These are phyloP conservation scores for Stenopsyche tienmushanensis DNA, from an alignment of 1,140 invertebrate genomes.

Conservation along the genomic window DNA sequence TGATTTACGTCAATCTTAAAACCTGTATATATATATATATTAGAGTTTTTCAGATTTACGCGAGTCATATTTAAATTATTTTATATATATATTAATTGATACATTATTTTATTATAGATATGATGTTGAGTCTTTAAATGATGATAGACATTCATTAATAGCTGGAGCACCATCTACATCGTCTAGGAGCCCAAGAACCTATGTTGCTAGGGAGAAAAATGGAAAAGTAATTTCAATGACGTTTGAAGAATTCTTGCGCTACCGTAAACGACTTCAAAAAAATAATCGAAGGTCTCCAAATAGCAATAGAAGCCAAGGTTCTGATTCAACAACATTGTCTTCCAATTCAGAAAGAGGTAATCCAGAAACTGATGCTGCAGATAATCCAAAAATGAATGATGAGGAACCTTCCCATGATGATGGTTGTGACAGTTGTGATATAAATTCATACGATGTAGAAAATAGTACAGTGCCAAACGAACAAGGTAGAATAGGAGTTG, in stretches of 20 bases:
- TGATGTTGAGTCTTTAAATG: background rate
- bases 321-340: constrained; percentile 6
- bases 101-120: background rate
- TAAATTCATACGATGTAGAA: too few relatives aligned
- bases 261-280: background rate
- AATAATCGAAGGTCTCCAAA: background rate
- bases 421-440: too few relatives aligned
- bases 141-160: constrained; percentile 2
- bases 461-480: too few relatives aligned
- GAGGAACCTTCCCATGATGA: too few relatives aligned
- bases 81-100: background rate
- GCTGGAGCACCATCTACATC: background rate
- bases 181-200: background rate
- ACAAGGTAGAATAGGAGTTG: constrained; percentile 21
- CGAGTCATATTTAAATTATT: too few relatives aligned
- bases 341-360: constrained; percentile 13
- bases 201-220: background rate
- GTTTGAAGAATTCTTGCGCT: background rate
- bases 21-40: too few relatives aligned
- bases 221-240: background rate
- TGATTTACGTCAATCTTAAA: too few relatives aligned
- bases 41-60: too few relatives aligned
- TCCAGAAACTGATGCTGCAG: background rate
- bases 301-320: background rate
- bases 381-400: too few relatives aligned